Evolutionary conservation across 2,888 invertebrate species (phyloP).

Genomic region (Helobdella robusta): DNA sequence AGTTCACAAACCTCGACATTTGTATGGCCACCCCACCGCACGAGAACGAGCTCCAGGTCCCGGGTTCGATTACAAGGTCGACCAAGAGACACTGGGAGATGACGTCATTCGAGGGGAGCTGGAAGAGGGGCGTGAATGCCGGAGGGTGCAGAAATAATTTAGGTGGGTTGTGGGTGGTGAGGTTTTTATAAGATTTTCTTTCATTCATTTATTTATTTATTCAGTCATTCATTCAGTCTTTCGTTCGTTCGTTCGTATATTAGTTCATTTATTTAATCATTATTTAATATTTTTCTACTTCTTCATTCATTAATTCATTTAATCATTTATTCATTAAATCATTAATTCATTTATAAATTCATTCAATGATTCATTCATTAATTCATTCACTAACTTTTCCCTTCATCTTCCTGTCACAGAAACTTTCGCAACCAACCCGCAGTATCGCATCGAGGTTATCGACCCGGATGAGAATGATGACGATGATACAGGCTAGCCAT

Average conservation of each 20-base stretch:
- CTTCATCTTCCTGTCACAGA: slow-evolving; percentile 35
- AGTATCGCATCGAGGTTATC: slow-evolving; percentile 46
- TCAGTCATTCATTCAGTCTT: no score
- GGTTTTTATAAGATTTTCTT: no score
- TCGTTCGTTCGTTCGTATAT: no score
- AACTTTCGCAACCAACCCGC: slow-evolving; percentile 48
- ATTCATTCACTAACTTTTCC: neutral
- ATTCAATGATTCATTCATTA: neutral
- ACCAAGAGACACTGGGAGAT: slow-evolving; percentile 65
- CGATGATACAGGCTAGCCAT: slow-evolving; percentile 61
- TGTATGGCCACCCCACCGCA: slow-evolving; percentile 58
- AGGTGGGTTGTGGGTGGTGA: slow-evolving; percentile 37
- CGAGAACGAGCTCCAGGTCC: neutral
- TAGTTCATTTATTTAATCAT: no score
- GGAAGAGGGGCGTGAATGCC: slow-evolving; percentile 82
- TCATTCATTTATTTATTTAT: no score
- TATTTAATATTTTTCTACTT: no score
- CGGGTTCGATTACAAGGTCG: slow-evolving; percentile 14
- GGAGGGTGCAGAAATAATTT: slow-evolving; percentile 84
- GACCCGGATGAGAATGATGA: slow-evolving; percentile 57
- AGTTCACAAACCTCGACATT: slow-evolving; percentile 81
- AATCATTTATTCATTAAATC: neutral
- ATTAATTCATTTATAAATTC: neutral
- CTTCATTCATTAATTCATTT: neutral
- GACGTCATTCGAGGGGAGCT: slow-evolving; percentile 82